Conservation (phyloP, 2,888 invertebrate genomes). For the Andrena bicolor region DNA sequence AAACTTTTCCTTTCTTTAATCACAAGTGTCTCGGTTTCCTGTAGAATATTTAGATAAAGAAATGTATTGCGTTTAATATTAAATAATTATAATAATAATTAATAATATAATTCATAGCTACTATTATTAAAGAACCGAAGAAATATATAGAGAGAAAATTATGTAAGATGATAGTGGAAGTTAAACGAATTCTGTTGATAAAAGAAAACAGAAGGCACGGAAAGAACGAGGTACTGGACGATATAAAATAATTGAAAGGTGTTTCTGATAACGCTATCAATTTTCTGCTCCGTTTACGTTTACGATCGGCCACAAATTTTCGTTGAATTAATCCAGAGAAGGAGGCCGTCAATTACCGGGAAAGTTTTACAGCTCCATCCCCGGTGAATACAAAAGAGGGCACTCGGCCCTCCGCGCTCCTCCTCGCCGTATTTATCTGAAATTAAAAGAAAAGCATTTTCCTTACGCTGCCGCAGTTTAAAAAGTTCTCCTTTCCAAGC, state of each 20-base stretch:
- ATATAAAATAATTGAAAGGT: conserved; percentile 10
- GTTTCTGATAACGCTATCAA: conserved; percentile 31
- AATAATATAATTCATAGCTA: neutral
- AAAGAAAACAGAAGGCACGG: no score
- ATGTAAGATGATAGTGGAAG: no score
- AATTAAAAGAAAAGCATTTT: conserved; percentile 74
- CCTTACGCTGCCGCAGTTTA: conserved; percentile 71
- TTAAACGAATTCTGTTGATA: no score
- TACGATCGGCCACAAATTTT: conserved; percentile 51
- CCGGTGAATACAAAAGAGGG: conserved; percentile 63
- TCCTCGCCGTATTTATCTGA: conserved; percentile 70
- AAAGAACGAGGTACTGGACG: neutral
- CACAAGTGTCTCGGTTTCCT: no score
- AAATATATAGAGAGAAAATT: no score
- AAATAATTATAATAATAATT: no score
- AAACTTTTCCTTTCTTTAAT: no score
- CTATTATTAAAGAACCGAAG: neutral
- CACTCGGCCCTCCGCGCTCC: conserved; percentile 48
- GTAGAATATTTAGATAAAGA: no score
- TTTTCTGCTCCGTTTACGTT: conserved; percentile 1
- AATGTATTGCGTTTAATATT: neutral
- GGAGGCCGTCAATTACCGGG: conserved; percentile 71
- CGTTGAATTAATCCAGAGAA: conserved; percentile 65
- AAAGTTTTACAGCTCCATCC: conserved; percentile 73
- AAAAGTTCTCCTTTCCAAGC: conserved; percentile 76